Base-by-base conservation (phyloP, 2,888 invertebrate genomes). In the Labia minor region DNA sequence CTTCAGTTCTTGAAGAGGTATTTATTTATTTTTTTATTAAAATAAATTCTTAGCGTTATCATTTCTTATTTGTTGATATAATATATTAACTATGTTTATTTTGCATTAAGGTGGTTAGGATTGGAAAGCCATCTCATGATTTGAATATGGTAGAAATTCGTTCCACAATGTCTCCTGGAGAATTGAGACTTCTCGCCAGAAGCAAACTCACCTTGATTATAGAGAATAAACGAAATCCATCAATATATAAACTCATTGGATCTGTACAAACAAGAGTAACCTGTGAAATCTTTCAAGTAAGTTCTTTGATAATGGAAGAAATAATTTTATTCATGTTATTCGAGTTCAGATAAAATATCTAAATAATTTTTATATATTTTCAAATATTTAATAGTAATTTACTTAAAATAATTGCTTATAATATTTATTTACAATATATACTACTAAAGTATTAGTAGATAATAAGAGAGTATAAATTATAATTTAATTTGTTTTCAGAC, bases 251-350 rank as follows among this genome's bases (percentile, higher is more conserved):
- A 16, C 81, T 93, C 64, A 83, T 83, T 19, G 93, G 93, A 0
- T 79, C 80, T 64, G 86, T 92, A 1, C 81, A 87, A 20, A 88
- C 90, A 14, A 83, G 89, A 72, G 86, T 87, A 0, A 85, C 87
- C 0, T 92, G 92, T 74, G 92, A 92, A 76, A 80, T 92, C 66
- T 91, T 89, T 76, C 90, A 92, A 74, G 84, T 89, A 19, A 64
- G 16, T 1, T 26, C 11, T 19, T 16, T 16, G 65, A 21, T n/a
- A n/a, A n/a, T n/a, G n/a, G n/a, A n/a, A n/a, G n/a, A n/a, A n/a
- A n/a, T n/a, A 2, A 11, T 6, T 33, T 33, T 6, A 11, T 33
- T 33, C 11, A 33, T 8, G 6, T 33, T 8, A 33, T 33, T 33
- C 11, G 6, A 33, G 11, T 8, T 33, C 33, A 33, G 33, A 33